Evolutionary conservation across 2,113 vertebrate species (phyloP).

Genomic region (Chinchilla lanigera): DNA sequence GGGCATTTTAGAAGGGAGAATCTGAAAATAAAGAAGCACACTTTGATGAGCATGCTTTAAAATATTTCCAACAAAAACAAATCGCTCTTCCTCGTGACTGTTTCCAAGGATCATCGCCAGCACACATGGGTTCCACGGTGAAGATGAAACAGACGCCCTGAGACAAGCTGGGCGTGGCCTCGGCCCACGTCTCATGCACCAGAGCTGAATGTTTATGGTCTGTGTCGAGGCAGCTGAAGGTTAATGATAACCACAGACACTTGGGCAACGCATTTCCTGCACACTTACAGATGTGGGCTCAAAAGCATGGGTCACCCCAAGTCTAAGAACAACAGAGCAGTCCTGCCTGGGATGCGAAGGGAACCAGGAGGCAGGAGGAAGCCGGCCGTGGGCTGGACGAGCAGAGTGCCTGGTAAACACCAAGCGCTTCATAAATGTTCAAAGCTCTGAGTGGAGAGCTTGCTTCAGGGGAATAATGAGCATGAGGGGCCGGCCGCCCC

Average conservation of each 20-base stretch:
- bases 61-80: constrained; percentile 39
- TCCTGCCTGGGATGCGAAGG: not conserved
- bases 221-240: constrained; percentile 43
- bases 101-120: constrained; percentile 55
- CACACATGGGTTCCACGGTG: not conserved
- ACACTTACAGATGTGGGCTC: not conserved
- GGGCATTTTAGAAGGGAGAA: not conserved
- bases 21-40: constrained; percentile 25
- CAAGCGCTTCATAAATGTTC: not conserved
- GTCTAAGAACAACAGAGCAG: not conserved
- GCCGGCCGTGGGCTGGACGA: fast-evolving
- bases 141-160: constrained; percentile 60
- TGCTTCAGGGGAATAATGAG: not conserved
- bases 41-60: constrained; percentile 33
- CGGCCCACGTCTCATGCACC: constrained; percentile 44
- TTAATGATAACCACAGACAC: constrained; percentile 39
- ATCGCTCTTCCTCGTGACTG: not conserved
- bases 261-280: not conserved
- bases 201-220: constrained; percentile 37
- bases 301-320: not conserved
- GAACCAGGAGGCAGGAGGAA: not conserved
- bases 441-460: not conserved
- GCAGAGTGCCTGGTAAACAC: not conserved
- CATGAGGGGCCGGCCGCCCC: not conserved
- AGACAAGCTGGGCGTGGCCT: constrained; percentile 52